phyloP scores from a whole-genome alignment of 1,140 invertebrate genomes.

The Drosophila watanabei region DNA sequence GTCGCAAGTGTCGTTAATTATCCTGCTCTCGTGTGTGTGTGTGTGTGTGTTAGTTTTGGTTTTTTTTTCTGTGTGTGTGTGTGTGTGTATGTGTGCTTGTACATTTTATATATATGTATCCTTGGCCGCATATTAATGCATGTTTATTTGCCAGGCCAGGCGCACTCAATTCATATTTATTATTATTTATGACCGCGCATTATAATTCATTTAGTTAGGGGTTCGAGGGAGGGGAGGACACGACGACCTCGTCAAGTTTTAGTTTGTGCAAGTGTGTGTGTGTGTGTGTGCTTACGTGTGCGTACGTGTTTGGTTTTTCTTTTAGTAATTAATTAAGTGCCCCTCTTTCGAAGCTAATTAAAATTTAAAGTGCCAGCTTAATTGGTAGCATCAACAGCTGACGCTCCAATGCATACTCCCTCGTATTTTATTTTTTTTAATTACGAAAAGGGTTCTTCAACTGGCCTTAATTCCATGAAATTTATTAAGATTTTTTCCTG shows the following conservation, averaged over 20 bases:
- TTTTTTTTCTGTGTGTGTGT: neutral
- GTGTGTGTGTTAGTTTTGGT: neutral
- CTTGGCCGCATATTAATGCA: slow-evolving; percentile 63
- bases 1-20: slow-evolving; percentile 71
- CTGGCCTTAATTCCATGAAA: slow-evolving; percentile 45
- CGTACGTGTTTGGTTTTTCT: slow-evolving; percentile 43
- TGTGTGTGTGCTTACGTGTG: slow-evolving; percentile 9
- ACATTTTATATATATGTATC: slow-evolving; percentile 7
- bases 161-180: slow-evolving; percentile 70
- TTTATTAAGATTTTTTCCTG: neutral
- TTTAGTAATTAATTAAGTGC: slow-evolving; percentile 75
- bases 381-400: slow-evolving; percentile 75
- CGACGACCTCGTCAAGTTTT: slow-evolving; percentile 43
- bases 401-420: slow-evolving; percentile 5
- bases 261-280: slow-evolving; percentile 16
- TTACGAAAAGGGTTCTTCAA: neutral
- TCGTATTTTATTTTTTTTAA: slow-evolving; percentile 4
- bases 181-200: slow-evolving; percentile 77
- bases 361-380: slow-evolving; percentile 77
- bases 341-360: slow-evolving; percentile 72
- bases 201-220: slow-evolving; percentile 69
- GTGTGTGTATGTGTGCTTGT: slow-evolving; percentile 8
- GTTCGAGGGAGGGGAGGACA: neutral
- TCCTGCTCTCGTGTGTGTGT: slow-evolving; percentile 21
- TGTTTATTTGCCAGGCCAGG: slow-evolving; percentile 58